Evolutionary conservation across 2,888 invertebrate species (phyloP).

Genomic region (Macrostomum cliftonense): DNA sequence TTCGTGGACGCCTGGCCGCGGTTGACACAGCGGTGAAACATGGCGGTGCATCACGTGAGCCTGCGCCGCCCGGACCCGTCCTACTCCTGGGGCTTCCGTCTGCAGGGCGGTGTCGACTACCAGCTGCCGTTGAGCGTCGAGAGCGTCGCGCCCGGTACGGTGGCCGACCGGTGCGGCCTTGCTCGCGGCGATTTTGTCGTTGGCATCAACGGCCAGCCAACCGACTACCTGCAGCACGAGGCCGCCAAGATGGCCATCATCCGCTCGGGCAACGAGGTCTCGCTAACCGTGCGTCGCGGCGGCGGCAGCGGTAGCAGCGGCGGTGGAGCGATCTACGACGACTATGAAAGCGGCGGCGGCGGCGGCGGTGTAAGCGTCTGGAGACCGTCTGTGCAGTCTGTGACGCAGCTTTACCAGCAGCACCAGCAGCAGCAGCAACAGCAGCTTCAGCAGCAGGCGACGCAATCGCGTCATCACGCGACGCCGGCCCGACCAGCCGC

Average conservation of each 20-base stretch:
- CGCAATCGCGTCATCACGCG: too few species aligned
- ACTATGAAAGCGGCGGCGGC: not conserved
- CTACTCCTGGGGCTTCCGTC: conserved; percentile 35
- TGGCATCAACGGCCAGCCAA: conserved; percentile 65
- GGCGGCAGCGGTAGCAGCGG: not conserved
- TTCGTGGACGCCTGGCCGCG: too few species aligned
- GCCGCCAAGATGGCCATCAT: conserved; percentile 86
- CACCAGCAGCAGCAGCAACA: not conserved
- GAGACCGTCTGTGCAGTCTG: not conserved
- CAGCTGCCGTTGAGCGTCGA: conserved; percentile 29
- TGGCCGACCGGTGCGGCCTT: conserved; percentile 77
- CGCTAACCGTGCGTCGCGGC: conserved; percentile 41
- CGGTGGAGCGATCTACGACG: not conserved
- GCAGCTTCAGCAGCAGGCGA: too few species aligned
- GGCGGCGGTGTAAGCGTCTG: not conserved
- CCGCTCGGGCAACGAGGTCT: conserved; percentile 63
- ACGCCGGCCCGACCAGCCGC: too few species aligned
- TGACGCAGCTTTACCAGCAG: not conserved
- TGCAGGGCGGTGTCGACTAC: conserved; percentile 37
- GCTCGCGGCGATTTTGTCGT: conserved; percentile 79
- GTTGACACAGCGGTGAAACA: too few species aligned
- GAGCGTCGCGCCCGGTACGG: conserved; percentile 51
- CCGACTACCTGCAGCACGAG: conserved; percentile 67
- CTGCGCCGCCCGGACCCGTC: not conserved
- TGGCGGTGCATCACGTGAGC: not conserved